These are phyloP conservation scores for Patagioenas fasciata DNA, from an alignment of 2,113 vertebrate species.

Conservation along the genomic window DNA sequence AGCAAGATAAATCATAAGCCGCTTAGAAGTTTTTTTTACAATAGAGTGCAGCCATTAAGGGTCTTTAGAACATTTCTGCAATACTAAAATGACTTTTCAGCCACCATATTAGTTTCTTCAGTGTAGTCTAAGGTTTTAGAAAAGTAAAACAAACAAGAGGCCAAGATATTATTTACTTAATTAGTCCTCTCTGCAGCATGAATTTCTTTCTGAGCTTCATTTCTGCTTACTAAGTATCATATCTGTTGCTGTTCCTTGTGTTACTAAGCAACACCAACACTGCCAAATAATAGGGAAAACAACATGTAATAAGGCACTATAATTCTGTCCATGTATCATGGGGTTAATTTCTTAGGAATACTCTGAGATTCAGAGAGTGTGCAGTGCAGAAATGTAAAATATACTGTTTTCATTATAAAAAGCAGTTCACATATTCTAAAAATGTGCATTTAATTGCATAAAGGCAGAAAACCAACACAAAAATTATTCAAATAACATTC, in stretches of 20 bases:
- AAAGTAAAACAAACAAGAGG: constrained; percentile 7
- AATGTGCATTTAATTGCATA: constrained; percentile 18
- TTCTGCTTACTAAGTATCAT: background rate
- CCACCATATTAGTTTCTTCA: background rate
- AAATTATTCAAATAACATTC: constrained; percentile 20
- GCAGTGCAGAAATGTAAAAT: constrained; percentile 2
- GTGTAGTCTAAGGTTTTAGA: background rate
- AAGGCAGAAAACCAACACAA: constrained; percentile 10
- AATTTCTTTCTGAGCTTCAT: constrained; percentile 4
- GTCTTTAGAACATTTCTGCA: background rate
- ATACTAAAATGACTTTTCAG: constrained; percentile 54
- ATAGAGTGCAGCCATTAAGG: background rate
- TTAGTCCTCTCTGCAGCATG: background rate
- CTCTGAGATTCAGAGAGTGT: background rate
- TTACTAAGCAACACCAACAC: constrained; percentile 31
- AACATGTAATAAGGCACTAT: background rate
- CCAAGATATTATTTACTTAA: constrained; percentile 9
- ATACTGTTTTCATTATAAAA: constrained; percentile 54
- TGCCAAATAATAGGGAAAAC: background rate
- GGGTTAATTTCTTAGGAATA: constrained; percentile 34
- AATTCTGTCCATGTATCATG: background rate
- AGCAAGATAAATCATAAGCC: background rate
- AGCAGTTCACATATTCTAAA: constrained; percentile 21
- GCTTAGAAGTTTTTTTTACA: background rate
- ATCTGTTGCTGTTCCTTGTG: background rate